Evolutionary conservation across 1,140 invertebrate species (phyloP), one percentile per base, ranked within the genome.

Genomic region (Oryctes rhinoceros): DNA sequence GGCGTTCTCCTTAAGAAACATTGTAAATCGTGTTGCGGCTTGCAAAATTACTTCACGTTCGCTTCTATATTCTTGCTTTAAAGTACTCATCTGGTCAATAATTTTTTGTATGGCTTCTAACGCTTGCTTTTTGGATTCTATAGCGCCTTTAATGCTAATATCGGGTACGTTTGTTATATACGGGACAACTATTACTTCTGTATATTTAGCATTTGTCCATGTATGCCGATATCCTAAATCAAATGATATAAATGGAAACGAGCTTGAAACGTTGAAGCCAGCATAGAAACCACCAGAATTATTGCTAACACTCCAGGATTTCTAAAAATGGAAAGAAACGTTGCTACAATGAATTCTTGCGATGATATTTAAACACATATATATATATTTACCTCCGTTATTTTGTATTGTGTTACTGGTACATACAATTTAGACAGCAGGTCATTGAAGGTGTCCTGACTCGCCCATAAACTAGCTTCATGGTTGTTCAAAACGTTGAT

Each of bases 381-480:
- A 7, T 20, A 5, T 9, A 24, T 24, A 67, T 35, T 24, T 71
- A 71, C 65, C 65, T 71, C 24, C 65, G 65, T 35, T 30, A 35
- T 71, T 37, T 13, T 35, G 10, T 71, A 71, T 24, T 84, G 81
- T 24, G 86, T 81, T 75, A 83, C 74, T 1, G 86, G 86, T 10
- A 87, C 83, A 71, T 85, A 86, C 18, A 86, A 71, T 75, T 83
- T 83, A 9, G 59, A 76, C 59, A 81, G 82, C 53, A 87, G 67
- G 35, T 86, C 82, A 11, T 82, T 81, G 24, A 85, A 80, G 76
- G 79, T 83, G 18, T 82, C 78, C 35, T 85, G 81, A 13, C 78
- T 79, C 7, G 83, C 30, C 15, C 62, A 48, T 20, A 85, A 48
- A n/a, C 79, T 71, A 71, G 37, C 48, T 79, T 83, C 79, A 18